phyloP scores from a whole-genome alignment of 2,113 vertebrate genomes.

The Malurus elegans region DNA sequence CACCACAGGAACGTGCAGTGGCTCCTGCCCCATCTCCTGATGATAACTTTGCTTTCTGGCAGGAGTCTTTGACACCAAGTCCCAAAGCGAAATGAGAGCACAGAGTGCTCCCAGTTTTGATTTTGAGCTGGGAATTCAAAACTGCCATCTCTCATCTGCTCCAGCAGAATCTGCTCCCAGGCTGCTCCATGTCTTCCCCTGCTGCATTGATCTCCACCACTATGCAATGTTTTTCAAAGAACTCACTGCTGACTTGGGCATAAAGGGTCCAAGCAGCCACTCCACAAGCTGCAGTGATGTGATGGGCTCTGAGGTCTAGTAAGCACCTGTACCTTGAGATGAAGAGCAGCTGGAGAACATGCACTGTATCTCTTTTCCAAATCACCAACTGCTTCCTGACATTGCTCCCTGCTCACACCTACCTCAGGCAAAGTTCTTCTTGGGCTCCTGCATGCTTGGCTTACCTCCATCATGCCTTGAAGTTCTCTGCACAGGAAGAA shows the following conservation, averaged over 20 bases:
- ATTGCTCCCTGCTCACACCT: background rate
- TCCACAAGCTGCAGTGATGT: background rate
- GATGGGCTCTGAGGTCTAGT: background rate
- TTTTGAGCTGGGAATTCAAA: background rate
- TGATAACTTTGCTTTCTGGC: background rate
- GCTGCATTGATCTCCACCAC: background rate
- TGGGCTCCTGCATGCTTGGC: background rate
- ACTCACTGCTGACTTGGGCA: background rate
- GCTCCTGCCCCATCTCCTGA: background rate
- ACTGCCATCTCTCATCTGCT: background rate
- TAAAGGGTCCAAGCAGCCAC: background rate
- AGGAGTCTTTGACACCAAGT: background rate
- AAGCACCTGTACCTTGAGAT: background rate
- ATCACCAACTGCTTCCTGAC: background rate
- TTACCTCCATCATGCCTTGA: background rate
- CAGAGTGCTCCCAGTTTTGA: background rate
- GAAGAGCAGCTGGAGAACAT: background rate
- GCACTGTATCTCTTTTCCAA: background rate
- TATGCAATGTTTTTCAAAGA: background rate
- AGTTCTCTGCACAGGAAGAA: background rate
- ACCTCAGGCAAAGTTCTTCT: background rate
- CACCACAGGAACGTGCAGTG: rapidly evolving
- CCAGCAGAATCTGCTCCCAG: background rate
- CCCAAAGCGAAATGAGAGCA: background rate
- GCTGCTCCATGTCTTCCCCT: background rate